A percentile compares a stretch with the other conserved stretches of the same genome.
Conservation (phyloP, 2,113 vertebrate species). For the Manacus vitellinus region DNA sequence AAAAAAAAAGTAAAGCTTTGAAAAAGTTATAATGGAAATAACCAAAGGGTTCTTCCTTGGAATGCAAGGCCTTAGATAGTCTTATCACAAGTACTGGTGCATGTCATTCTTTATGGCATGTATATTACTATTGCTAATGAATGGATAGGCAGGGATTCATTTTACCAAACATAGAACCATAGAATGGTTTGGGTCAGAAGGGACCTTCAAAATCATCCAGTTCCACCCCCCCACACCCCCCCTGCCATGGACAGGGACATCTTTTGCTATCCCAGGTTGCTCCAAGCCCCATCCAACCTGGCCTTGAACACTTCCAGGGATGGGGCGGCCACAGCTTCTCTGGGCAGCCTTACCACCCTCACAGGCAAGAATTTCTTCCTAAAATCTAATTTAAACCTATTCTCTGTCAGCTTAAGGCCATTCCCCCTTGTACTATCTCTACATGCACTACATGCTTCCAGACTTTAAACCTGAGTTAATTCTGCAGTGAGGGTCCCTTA, state of each 20-base stretch:
- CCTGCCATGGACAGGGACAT: background rate
- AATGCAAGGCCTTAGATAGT: background rate
- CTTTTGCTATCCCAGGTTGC: background rate
- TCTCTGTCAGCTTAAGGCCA: background rate
- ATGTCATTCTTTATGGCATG: background rate
- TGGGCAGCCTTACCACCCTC: background rate
- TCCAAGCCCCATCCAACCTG: background rate
- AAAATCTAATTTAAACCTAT: background rate
- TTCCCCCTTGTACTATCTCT: too few species aligned
- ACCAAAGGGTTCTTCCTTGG: background rate
- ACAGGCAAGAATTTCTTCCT: background rate
- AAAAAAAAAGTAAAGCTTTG: background rate
- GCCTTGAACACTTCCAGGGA: background rate
- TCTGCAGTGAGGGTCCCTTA: background rate
- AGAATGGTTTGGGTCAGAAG: background rate
- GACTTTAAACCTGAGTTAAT: background rate
- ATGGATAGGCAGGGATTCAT: background rate
- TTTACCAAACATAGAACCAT: background rate
- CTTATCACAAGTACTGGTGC: background rate
- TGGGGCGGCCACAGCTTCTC: background rate
- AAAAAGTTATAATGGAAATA: background rate
- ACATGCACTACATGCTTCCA: background rate
- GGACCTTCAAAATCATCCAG: background rate
- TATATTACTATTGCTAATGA: fast-evolving
- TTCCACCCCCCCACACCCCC: background rate